These are phyloP conservation scores for Alligator sinensis DNA, from an alignment of 2,113 vertebrate species.

Conservation along the genomic window DNA sequence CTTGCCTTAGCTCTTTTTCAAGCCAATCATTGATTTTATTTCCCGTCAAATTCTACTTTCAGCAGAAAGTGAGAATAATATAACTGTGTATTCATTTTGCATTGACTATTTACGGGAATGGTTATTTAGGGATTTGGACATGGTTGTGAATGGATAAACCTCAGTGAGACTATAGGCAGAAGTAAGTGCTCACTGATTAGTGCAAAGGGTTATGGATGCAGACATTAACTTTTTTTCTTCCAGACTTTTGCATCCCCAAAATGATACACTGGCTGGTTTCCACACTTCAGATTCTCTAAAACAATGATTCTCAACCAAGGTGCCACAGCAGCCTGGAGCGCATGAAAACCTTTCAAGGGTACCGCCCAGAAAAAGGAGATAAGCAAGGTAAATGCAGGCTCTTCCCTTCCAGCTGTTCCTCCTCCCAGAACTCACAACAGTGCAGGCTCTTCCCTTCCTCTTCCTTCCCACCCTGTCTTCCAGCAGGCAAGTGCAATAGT, in stretches of 20 bases:
- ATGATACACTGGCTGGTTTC: neutral
- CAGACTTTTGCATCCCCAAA: neutral
- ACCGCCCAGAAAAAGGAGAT: neutral
- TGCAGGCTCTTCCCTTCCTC: no score
- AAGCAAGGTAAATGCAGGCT: no score
- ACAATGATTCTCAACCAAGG: neutral
- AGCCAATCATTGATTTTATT: neutral
- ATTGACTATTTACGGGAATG: neutral
- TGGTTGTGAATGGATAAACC: neutral
- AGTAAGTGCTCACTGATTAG: neutral
- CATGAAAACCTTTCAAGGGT: neutral
- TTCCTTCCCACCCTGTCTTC: no score
- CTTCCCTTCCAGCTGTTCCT: no score
- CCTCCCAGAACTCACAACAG: no score
- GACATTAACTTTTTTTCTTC: neutral
- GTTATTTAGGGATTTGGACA: accelerated
- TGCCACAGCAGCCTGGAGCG: neutral
- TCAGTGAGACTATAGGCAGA: neutral
- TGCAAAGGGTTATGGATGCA: neutral
- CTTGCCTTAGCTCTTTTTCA: neutral
- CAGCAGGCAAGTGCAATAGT: no score
- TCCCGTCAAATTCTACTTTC: neutral
- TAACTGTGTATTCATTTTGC: neutral
- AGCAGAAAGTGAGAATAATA: neutral
- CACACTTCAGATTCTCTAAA: neutral